Conservation (phyloP, 2,888 invertebrate species). For the Andrena haemorrhoa region DNA sequence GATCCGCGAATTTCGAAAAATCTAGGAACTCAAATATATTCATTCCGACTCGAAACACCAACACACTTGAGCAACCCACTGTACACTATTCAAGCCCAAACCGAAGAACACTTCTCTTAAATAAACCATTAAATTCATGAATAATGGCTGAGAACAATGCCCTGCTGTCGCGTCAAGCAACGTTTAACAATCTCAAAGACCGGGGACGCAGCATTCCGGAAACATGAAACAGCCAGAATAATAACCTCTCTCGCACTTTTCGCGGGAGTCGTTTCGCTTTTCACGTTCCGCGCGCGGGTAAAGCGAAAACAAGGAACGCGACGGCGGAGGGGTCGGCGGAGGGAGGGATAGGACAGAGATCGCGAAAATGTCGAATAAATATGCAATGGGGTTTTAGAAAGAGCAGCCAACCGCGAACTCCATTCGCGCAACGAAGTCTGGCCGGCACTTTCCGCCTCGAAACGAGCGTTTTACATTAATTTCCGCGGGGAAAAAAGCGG, state of each 20-base stretch:
- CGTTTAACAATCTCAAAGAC: background rate
- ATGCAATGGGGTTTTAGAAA: slow-evolving; percentile 61
- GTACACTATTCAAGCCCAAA: background rate
- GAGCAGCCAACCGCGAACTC: slow-evolving; percentile 40
- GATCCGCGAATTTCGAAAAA: too few relatives aligned
- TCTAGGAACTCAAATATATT: too few relatives aligned
- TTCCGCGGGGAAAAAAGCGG: slow-evolving; percentile 57
- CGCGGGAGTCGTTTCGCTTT: background rate
- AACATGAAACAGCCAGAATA: slow-evolving; percentile 16
- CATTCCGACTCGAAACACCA: too few relatives aligned
- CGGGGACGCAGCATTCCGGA: background rate
- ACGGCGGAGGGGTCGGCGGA: too few relatives aligned
- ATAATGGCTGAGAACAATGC: background rate
- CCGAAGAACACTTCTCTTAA: background rate
- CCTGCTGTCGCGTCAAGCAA: background rate
- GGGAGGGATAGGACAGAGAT: slow-evolving; percentile 42
- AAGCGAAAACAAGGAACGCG: slow-evolving; percentile 34
- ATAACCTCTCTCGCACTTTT: slow-evolving; percentile 24
- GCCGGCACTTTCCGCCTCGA: slow-evolving; percentile 29
- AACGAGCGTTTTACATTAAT: slow-evolving; percentile 71
- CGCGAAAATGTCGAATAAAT: slow-evolving; percentile 70
- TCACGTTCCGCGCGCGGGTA: slow-evolving; percentile 9
- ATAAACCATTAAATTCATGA: background rate
- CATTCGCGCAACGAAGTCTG: slow-evolving; percentile 36
- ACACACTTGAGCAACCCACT: background rate